phyloP scores from a whole-genome alignment of 2,113 vertebrate species.

The Amblyornis subalaris region DNA sequence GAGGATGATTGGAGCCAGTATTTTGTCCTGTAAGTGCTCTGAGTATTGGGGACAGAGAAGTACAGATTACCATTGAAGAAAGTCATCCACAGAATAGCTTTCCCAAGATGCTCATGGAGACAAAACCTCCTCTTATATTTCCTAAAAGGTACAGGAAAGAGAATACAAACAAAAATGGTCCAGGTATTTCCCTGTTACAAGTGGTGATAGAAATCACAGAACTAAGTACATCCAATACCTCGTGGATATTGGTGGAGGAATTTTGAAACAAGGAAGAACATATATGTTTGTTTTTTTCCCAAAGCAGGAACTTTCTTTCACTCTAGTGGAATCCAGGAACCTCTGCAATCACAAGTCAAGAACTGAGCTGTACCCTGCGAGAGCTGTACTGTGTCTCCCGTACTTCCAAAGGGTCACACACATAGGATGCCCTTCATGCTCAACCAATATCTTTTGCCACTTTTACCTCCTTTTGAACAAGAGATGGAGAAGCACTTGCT shows the following conservation, averaged over 20 bases:
- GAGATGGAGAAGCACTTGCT: background rate
- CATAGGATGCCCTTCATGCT: background rate
- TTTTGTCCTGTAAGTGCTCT: background rate
- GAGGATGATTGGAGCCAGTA: background rate
- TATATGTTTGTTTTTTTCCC: background rate
- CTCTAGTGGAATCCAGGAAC: background rate
- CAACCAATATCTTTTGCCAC: background rate
- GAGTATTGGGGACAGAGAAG: background rate
- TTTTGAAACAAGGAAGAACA: background rate
- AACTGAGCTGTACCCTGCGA: background rate
- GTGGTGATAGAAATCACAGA: background rate
- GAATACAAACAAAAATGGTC: background rate
- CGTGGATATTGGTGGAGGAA: background rate
- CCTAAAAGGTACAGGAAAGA: background rate
- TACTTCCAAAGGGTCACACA: background rate
- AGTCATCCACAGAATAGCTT: background rate
- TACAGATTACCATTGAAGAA: background rate
- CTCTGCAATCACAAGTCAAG: background rate
- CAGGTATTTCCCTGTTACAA: background rate
- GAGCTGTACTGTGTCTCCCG: background rate
- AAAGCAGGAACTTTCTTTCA: background rate
- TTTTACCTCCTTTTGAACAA: background rate
- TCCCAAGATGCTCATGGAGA: background rate
- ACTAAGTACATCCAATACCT: background rate
- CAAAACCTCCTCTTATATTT: background rate